Conservation (phyloP, 2,113 vertebrate species). For the Peromyscus maniculatus region DNA sequence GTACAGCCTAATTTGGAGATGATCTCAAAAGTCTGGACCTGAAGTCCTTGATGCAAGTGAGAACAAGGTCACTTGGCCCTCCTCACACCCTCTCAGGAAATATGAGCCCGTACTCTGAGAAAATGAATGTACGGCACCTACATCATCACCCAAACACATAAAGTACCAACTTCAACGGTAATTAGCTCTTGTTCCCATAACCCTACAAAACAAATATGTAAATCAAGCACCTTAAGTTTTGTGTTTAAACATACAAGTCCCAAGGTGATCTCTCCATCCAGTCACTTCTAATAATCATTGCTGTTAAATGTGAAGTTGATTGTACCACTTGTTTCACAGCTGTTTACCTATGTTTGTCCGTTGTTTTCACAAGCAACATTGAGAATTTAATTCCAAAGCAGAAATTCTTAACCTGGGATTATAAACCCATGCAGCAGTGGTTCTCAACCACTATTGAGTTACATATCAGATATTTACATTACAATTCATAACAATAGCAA, state of each 20-base stretch:
- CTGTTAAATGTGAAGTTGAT: conserved; percentile 28
- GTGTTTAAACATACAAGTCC: neutral
- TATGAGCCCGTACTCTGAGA: neutral
- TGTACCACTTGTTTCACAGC: neutral
- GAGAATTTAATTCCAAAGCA: conserved; percentile 8
- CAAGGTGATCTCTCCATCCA: conserved; percentile 7
- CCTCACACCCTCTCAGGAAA: neutral
- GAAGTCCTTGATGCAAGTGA: neutral
- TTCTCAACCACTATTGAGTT: neutral
- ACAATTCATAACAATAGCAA: neutral
- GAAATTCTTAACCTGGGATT: neutral
- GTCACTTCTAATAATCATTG: conserved; percentile 24
- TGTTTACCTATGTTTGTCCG: neutral
- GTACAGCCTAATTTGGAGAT: neutral
- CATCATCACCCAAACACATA: neutral
- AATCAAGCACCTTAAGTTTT: conserved; percentile 23
- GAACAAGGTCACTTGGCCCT: neutral
- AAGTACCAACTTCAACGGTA: neutral
- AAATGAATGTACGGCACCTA: neutral
- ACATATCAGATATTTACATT: neutral
- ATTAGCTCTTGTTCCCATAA: conserved; percentile 4
- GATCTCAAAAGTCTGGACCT: conserved; percentile 14
- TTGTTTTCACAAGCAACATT: neutral
- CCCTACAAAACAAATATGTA: conserved; percentile 41
- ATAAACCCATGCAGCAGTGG: neutral